Percentiles rank a stretch among this genome's conserved stretches.
Evolutionary conservation across 2,797 vertebrate species (phyloP).

Genomic region (Cuculus canorus): DNA sequence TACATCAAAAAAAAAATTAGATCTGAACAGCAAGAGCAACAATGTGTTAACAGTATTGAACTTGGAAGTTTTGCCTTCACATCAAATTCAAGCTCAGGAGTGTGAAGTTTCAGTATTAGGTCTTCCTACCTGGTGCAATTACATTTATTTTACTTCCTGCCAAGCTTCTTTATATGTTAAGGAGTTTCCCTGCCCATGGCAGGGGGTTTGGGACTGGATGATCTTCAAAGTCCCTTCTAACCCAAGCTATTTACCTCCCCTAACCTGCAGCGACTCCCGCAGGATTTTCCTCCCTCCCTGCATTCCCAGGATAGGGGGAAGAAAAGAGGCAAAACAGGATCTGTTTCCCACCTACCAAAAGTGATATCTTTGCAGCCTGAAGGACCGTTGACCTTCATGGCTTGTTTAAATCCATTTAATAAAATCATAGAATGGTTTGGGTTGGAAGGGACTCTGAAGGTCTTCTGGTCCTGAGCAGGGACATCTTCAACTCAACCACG

Average conservation of each 20-base stretch:
- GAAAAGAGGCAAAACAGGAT: neutral
- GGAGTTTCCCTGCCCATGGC: too few species aligned
- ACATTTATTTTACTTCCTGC: neutral
- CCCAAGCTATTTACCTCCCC: neutral
- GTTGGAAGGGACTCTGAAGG: too few species aligned
- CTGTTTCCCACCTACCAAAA: neutral
- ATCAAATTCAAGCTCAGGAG: neutral
- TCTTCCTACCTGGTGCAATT: neutral
- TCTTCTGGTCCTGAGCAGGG: too few species aligned
- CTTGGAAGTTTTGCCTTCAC: neutral
- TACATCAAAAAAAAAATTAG: neutral
- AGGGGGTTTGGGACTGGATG: too few species aligned
- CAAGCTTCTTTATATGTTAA: neutral
- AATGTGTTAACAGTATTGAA: neutral
- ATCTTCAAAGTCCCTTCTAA: too few species aligned
- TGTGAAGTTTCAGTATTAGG: neutral
- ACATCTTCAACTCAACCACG: too few species aligned
- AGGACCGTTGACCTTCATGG: fast-evolving
- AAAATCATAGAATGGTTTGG: too few species aligned
- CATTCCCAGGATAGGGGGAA: neutral
- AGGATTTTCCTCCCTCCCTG: neutral
- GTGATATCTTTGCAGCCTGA: too few species aligned
- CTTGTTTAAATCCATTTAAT: fast-evolving
- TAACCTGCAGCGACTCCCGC: neutral
- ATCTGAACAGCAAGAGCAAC: neutral